Evolutionary conservation across 2,888 invertebrate species (phyloP), one percentile per base, ranked within the genome.

Genomic region (Diploptera punctata): DNA sequence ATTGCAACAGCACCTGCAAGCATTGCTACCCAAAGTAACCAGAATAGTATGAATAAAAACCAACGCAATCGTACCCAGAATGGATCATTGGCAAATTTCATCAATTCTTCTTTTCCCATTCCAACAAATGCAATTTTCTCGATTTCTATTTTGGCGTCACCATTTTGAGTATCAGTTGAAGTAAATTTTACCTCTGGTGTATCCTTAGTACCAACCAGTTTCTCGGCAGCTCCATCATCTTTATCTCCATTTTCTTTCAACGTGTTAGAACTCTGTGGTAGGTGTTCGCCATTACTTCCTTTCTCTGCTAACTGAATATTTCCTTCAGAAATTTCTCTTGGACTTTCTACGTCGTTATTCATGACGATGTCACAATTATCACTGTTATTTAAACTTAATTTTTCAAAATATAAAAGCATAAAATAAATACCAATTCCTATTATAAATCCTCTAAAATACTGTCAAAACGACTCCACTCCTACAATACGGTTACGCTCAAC

Each of bases 41-140:
- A 98, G 85, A 99, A 99, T 9, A 92, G 81, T 65, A 94, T 86
- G 82, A 99, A 98, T 79, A 99, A 88, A 77, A 91, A 87, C 93
- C 95, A 95, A 78, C 99, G 90, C 74, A 98, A 84, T 72, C 93
- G 90, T 76, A 97, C 90, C 99, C 99, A 99, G 83, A 97, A 98
- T 47, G 99, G 99, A 83, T 99, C 98, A 79, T 96, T 95, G 0
- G 97, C 96, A 82, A 94, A 99, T 83, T 94, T 93, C 91, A 98
- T 91, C 75, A 99, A 85, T 82, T 99, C 99, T 79, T 99, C 98
- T 83, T 99, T 99, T 10, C 94, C 93, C 86, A 99, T 90, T 0
- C 98, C 98, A 65, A 94, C 91, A 80, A 96, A 93, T 67, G 89
- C 82, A 5, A 83, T 81, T 76, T 85, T 86, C 77, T 92, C 92